Conservation (phyloP, 2,113 vertebrate genomes). For the Ochotona curzoniae region DNA sequence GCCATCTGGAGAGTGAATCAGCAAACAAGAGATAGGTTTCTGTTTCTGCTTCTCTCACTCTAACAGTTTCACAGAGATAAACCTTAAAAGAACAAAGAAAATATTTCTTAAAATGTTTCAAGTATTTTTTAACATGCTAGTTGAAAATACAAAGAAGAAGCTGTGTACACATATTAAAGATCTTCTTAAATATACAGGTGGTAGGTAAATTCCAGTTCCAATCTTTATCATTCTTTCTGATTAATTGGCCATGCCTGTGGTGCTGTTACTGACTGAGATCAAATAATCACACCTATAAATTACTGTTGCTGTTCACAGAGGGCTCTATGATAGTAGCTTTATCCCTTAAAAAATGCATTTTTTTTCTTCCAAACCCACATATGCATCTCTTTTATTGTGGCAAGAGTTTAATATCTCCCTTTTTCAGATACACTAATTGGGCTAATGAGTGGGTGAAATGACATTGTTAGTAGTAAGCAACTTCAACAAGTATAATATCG, state of each 20-base stretch:
- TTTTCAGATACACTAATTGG: not conserved
- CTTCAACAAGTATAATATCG: too few relatives aligned
- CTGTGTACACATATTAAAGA: too few relatives aligned
- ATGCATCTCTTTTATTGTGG: not conserved
- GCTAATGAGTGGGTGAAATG: not conserved
- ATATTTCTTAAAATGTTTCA: not conserved
- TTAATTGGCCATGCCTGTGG: not conserved
- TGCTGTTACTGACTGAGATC: not conserved
- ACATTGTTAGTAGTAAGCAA: not conserved
- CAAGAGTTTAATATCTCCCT: not conserved
- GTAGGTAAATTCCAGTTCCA: not conserved
- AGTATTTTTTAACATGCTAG: not conserved
- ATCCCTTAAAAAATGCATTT: not conserved
- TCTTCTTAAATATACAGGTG: not conserved
- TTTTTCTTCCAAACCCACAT: not conserved
- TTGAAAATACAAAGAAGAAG: not conserved
- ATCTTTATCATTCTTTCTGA: not conserved
- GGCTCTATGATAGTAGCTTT: not conserved
- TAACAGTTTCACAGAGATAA: too few relatives aligned
- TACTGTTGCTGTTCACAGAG: not conserved
- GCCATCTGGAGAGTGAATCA: too few relatives aligned
- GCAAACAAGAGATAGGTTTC: too few relatives aligned
- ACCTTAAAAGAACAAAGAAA: not conserved
- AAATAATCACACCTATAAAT: not conserved
- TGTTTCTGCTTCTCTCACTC: too few relatives aligned